A percentile compares a stretch with the other conserved stretches of the same genome.
Evolutionary conservation across 1,140 invertebrate genomes (phyloP).

Genomic region (Danaus melanippus): DNA sequence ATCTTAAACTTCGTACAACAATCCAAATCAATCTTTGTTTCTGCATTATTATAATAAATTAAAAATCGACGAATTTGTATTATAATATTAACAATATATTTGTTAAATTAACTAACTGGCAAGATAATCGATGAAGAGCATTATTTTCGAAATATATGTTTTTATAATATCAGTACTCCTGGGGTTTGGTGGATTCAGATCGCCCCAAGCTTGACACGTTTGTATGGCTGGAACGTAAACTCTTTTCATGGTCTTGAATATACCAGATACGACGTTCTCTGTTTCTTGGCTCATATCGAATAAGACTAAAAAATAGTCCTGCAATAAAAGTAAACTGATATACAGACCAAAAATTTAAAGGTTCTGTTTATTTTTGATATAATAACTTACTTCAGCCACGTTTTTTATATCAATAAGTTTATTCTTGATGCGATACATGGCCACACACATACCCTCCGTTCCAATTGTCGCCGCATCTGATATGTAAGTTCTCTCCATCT

Average conservation of each 20-base stretch:
- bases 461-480: conserved; percentile 49
- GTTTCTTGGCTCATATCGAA: conserved; percentile 54
- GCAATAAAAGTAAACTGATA: conserved; percentile 17
- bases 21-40: conserved; percentile 75
- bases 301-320: conserved; percentile 52
- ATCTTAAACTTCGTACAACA: conserved; percentile 72
- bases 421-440: conserved; percentile 59
- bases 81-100: no score
- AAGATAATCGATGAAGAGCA: conserved; percentile 58
- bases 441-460: conserved; percentile 49
- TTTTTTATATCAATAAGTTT: conserved; percentile 54
- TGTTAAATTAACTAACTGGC: conserved; percentile 39
- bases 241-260: conserved; percentile 45
- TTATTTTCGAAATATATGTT: conserved; percentile 53
- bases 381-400: conserved; percentile 50
- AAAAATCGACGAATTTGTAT: neutral
- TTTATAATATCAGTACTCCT: conserved; percentile 46
- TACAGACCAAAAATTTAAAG: neutral
- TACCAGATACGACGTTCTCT: conserved; percentile 57
- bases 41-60: conserved; percentile 43
- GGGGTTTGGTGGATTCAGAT: conserved; percentile 60
- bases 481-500: conserved; percentile 56
- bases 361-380: neutral
- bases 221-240: conserved; percentile 49
- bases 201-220: conserved; percentile 52